Evolutionary conservation across 2,797 vertebrate genomes (phyloP).

Genomic region (Eulemur mongoz): DNA sequence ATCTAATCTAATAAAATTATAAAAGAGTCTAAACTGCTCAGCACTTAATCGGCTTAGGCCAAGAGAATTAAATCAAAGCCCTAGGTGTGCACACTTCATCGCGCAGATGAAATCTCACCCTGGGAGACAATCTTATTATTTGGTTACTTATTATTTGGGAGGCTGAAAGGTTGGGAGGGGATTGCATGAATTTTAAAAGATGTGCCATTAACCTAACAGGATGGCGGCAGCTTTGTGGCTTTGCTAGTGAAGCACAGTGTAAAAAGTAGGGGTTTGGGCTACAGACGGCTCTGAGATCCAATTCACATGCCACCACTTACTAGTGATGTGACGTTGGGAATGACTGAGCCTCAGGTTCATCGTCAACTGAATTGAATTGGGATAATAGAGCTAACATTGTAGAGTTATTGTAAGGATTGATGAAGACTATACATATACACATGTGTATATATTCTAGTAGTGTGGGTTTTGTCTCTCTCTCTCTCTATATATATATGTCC

Average conservation of each 20-base stretch:
- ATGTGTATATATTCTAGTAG: neutral
- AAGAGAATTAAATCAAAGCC: conserved; percentile 83
- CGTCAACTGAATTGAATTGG: neutral
- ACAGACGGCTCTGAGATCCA: neutral
- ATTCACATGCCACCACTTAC: neutral
- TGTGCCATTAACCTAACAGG: neutral
- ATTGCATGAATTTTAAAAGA: conserved; percentile 64
- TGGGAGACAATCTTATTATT: conserved; percentile 79
- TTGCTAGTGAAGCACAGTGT: neutral
- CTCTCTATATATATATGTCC: neutral
- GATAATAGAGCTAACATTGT: neutral
- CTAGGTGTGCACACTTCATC: conserved; percentile 77
- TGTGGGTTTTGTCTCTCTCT: neutral
- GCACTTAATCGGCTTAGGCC: conserved; percentile 84
- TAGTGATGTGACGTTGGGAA: neutral
- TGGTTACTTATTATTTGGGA: conserved; percentile 75
- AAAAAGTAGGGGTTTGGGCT: no score
- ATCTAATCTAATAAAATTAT: conserved; percentile 83
- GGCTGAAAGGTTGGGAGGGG: conserved; percentile 15
- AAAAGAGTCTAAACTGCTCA: conserved; percentile 80
- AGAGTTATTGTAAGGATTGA: neutral
- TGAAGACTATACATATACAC: neutral
- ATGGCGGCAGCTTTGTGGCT: neutral
- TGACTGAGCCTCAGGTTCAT: neutral
- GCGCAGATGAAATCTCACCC: conserved; percentile 77